Percentiles rank a stretch among this genome's conserved stretches.
Evolutionary conservation across 2,113 vertebrate genomes (phyloP).

Genomic region (Sterrhoptilus dennistouni): DNA sequence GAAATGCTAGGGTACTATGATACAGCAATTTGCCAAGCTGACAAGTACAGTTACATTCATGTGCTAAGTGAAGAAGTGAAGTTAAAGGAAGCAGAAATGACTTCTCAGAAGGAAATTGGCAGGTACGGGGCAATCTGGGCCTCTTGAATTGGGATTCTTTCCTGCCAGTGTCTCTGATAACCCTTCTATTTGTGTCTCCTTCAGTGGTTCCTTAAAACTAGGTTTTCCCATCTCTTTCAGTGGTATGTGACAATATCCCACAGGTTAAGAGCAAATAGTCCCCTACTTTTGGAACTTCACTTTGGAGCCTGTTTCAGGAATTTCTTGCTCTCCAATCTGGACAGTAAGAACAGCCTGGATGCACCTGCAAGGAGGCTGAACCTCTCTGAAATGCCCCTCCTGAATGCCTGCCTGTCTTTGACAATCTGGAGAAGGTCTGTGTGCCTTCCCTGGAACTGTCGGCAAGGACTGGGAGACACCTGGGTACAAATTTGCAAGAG

Average conservation of each 20-base stretch:
- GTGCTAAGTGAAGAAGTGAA: background rate
- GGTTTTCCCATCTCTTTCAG: background rate
- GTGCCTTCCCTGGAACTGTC: background rate
- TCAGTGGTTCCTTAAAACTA: background rate
- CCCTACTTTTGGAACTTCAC: background rate
- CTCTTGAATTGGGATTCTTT: background rate
- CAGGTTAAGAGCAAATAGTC: background rate
- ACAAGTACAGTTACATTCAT: background rate
- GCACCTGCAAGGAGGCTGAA: background rate
- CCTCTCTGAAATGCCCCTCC: background rate
- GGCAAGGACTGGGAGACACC: background rate
- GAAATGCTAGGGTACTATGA: background rate
- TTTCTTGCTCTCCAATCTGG: background rate
- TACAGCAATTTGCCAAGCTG: background rate
- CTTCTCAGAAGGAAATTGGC: background rate
- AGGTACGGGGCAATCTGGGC: background rate
- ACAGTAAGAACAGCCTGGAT: background rate
- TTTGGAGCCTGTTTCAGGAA: background rate
- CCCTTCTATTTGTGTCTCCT: background rate
- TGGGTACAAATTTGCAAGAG: background rate
- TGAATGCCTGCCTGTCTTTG: background rate
- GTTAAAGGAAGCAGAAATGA: background rate
- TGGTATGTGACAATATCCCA: background rate
- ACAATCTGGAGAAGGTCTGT: background rate
- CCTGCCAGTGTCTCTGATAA: background rate